Conservation (phyloP, 2,888 invertebrate genomes). For the Lymantria dispar region DNA sequence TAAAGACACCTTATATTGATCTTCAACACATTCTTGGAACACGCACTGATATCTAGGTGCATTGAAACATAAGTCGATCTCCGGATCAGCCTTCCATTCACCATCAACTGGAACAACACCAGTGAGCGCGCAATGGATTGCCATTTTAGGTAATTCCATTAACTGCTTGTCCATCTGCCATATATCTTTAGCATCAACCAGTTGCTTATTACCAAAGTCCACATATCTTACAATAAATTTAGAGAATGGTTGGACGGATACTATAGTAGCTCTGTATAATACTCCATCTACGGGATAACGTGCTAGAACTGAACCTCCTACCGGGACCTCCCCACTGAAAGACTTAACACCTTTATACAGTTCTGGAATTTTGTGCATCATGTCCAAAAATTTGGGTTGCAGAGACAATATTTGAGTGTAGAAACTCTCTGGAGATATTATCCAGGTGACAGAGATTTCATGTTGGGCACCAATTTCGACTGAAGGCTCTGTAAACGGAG, state of each 20-base stretch:
- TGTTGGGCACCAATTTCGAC: slow-evolving; percentile 79
- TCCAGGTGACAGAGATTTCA: slow-evolving; percentile 87
- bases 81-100: slow-evolving; percentile 80
- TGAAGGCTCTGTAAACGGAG: slow-evolving; percentile 67
- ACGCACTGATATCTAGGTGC: slow-evolving; percentile 82
- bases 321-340: slow-evolving; percentile 62
- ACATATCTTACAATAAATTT: slow-evolving; percentile 87
- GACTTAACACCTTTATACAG: slow-evolving; percentile 83
- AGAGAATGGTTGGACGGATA: slow-evolving; percentile 80
- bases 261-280: slow-evolving; percentile 86
- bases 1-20: slow-evolving; percentile 73
- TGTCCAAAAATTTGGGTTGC: slow-evolving; percentile 82
- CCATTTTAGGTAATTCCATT: slow-evolving; percentile 86
- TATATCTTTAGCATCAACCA: slow-evolving; percentile 84
- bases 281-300: slow-evolving; percentile 87
- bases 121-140: slow-evolving; percentile 85
- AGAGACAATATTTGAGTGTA: slow-evolving; percentile 82
- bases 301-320: slow-evolving; percentile 86
- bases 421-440: slow-evolving; percentile 88
- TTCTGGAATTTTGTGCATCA: slow-evolving; percentile 88
- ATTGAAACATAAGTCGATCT: slow-evolving; percentile 84
- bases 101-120: slow-evolving; percentile 83
- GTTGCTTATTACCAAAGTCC: slow-evolving; percentile 88
- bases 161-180: slow-evolving; percentile 87
- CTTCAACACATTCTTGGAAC: slow-evolving; percentile 75